Conservation (phyloP, 2,888 invertebrate species). For the Archips crataeganus region DNA sequence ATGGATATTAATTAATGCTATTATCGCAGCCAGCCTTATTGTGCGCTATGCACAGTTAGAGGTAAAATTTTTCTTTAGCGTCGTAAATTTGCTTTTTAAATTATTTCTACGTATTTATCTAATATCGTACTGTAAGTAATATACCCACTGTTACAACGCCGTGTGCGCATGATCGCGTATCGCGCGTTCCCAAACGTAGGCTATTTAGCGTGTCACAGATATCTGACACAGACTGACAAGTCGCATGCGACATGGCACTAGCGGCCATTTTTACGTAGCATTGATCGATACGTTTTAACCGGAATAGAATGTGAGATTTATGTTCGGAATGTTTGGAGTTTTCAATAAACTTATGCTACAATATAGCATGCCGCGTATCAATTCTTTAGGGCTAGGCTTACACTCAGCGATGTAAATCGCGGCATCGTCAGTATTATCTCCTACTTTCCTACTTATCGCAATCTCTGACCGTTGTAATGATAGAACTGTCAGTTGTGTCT, state of each 20-base stretch:
- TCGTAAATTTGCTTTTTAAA: background rate
- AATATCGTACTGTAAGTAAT: slow-evolving; percentile 1
- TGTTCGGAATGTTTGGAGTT: slow-evolving; percentile 25
- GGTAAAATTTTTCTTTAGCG: too few species aligned
- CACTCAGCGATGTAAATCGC: background rate
- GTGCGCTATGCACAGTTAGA: too few species aligned
- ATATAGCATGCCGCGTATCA: background rate
- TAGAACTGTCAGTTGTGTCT: too few species aligned
- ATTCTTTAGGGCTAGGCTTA: background rate
- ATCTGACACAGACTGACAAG: slow-evolving; percentile 27
- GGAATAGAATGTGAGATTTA: slow-evolving; percentile 10
- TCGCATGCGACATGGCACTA: slow-evolving; percentile 23
- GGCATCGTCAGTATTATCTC: background rate
- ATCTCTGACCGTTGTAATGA: too few species aligned
- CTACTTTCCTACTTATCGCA: too few species aligned
- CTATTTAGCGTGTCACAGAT: slow-evolving; percentile 40
- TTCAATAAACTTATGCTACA: slow-evolving; percentile 19
- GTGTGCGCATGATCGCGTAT: slow-evolving; percentile 14
- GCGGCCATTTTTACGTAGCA: slow-evolving; percentile 11
- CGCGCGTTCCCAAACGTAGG: slow-evolving; percentile 28
- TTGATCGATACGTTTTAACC: slow-evolving; percentile 32
- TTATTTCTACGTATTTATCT: background rate
- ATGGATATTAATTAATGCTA: too few species aligned
- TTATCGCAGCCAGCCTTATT: too few species aligned
- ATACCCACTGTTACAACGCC: background rate